Evolutionary conservation across 2,797 vertebrate genomes (phyloP).

Genomic region (Hybognathus amarus): DNA sequence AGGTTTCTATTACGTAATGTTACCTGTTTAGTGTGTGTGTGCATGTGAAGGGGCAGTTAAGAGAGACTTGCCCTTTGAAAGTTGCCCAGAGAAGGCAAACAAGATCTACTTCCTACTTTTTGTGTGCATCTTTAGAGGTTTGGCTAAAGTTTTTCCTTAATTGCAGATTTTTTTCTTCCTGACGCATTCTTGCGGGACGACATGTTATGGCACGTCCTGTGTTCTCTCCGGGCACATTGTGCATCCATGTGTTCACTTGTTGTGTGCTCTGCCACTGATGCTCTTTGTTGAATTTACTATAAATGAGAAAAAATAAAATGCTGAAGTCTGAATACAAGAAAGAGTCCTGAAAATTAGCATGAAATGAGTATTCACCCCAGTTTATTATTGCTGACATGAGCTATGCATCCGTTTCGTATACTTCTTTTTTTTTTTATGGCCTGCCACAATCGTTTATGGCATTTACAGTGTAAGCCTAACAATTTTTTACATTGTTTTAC

Average conservation of each 20-base stretch:
- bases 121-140: neutral
- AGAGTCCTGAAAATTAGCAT: neutral
- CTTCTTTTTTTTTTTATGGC: no score
- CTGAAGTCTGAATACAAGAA: neutral
- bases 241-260: neutral
- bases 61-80: conserved; percentile 2
- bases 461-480: neutral
- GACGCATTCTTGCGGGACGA: neutral
- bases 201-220: conserved; percentile 1
- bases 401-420: neutral
- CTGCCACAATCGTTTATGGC: neutral
- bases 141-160: neutral
- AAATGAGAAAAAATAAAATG: neutral
- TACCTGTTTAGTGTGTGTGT: conserved; percentile 19
- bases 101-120: neutral
- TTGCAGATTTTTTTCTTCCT: neutral
- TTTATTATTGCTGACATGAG: neutral
- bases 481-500: no score
- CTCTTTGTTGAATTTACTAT: neutral
- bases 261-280: neutral
- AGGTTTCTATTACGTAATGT: conserved; percentile 64
- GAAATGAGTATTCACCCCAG: neutral
- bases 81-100: conserved; percentile 5
- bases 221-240: neutral
- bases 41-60: conserved; percentile 5